Evolutionary conservation across 2,797 vertebrate species (phyloP).

Genomic region (Lepus townsendii): DNA sequence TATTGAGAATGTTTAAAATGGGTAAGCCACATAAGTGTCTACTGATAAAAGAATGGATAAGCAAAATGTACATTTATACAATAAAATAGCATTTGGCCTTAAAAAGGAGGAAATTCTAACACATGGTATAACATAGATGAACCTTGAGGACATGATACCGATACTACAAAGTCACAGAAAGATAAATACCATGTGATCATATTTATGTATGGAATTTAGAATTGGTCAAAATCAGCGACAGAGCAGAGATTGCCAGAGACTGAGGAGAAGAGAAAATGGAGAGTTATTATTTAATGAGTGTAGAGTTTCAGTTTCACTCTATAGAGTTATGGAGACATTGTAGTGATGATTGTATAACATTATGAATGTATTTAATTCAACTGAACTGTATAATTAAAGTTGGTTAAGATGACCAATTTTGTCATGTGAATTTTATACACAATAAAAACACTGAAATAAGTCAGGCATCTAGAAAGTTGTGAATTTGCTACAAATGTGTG

Average conservation of each 20-base stretch:
- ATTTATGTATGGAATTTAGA: background rate
- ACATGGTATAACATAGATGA: background rate
- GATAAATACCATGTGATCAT: background rate
- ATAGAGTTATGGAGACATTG: background rate
- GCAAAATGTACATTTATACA: no score
- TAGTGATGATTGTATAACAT: background rate
- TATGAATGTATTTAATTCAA: background rate
- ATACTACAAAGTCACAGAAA: background rate
- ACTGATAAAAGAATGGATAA: background rate
- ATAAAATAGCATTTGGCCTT: no score
- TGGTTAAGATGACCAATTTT: background rate
- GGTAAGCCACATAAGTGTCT: no score
- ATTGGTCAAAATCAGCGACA: background rate
- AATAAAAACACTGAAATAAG: background rate
- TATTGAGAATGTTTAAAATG: background rate
- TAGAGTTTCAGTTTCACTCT: background rate
- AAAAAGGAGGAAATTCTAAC: no score
- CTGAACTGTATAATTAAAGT: background rate
- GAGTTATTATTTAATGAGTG: background rate
- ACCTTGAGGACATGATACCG: background rate
- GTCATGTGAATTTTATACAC: background rate
- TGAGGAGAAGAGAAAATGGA: background rate
- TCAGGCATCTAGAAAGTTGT: background rate
- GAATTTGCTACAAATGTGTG: background rate
- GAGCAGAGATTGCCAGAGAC: background rate